Conservation (phyloP, 2,888 invertebrate genomes). For the Schizaphis graminum region DNA sequence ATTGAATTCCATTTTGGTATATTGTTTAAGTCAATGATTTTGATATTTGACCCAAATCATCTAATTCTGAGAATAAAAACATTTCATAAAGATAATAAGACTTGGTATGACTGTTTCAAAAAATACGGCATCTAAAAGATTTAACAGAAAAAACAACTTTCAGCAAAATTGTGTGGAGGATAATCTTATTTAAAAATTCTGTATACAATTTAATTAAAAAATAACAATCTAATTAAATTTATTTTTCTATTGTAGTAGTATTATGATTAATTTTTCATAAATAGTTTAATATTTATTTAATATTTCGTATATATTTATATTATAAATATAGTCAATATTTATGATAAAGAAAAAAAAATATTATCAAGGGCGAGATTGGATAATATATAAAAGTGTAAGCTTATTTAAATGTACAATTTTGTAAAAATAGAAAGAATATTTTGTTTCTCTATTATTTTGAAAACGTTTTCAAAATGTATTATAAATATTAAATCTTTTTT, state of each 20-base stretch:
- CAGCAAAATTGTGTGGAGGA: background rate
- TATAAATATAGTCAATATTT: no score
- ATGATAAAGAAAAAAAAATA: no score
- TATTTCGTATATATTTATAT: no score
- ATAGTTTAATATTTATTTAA: background rate
- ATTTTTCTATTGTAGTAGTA: background rate
- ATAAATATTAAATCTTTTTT: background rate
- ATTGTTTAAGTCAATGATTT: background rate
- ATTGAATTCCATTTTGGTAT: background rate
- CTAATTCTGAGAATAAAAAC: background rate
- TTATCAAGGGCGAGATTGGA: no score
- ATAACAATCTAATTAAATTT: background rate
- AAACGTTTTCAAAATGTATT: background rate
- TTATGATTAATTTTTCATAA: background rate
- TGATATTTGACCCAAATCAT: background rate
- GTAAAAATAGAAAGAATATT: no score
- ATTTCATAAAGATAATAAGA: background rate
- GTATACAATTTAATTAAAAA: background rate
- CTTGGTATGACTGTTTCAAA: background rate
- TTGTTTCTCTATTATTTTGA: no score
- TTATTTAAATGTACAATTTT: no score
- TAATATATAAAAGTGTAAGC: no score
- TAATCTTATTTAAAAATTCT: background rate
- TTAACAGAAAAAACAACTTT: background rate
- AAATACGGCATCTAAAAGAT: background rate